A percentile compares a stretch with the other conserved stretches of the same genome.
Conservation (phyloP, 2,797 vertebrate genomes). For the Poecilia gillii region DNA sequence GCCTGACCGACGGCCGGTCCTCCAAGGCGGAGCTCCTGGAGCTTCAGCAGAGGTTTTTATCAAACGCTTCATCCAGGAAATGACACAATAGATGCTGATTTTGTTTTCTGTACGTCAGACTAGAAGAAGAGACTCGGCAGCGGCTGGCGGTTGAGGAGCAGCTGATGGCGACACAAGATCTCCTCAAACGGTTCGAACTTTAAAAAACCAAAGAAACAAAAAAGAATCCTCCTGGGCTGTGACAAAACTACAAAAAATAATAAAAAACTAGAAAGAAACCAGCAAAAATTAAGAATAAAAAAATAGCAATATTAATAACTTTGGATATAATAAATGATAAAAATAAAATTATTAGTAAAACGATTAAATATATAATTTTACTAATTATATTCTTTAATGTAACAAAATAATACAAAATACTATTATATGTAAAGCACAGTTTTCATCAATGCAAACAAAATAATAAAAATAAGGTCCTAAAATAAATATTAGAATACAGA, state of each 20-base stretch:
- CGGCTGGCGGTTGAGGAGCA: constrained; percentile 85
- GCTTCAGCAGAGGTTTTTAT: constrained; percentile 83
- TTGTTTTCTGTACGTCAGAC: constrained; percentile 72
- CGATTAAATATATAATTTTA: not conserved
- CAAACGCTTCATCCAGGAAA: not conserved
- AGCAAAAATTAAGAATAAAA: not conserved
- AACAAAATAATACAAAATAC: no score
- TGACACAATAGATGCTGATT: not conserved
- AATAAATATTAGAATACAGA: no score
- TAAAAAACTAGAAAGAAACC: not conserved
- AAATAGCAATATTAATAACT: not conserved
- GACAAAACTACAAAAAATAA: not conserved
- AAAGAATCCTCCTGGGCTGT: not conserved
- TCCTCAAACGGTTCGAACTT: constrained; percentile 81
- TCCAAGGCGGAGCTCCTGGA: constrained; percentile 81
- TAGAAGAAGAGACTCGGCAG: constrained; percentile 88
- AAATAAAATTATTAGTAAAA: not conserved
- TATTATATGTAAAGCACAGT: no score
- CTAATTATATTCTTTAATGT: not conserved
- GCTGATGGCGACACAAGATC: constrained; percentile 82
- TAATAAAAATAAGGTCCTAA: no score
- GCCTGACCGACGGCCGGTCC: constrained; percentile 60
- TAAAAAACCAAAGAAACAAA: not conserved
- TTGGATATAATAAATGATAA: not conserved
- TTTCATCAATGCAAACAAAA: no score